Evolutionary conservation across 2,888 invertebrate genomes (phyloP).

Genomic region (Spatulosminthurus flaviceps): DNA sequence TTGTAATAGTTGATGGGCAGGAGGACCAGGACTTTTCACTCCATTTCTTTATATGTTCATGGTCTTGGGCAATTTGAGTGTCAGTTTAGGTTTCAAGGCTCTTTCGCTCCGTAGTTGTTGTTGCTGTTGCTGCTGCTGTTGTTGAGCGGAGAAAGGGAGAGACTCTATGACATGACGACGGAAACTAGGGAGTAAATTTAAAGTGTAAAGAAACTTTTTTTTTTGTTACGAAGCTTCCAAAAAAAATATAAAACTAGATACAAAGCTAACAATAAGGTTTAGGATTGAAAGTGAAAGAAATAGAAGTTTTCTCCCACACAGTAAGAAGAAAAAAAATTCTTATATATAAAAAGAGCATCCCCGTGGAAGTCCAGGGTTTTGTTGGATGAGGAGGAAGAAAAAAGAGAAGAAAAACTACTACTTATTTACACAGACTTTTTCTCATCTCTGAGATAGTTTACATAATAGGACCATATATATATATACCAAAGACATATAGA

Average conservation of each 20-base stretch:
- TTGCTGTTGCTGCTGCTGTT: too few relatives aligned
- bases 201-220: constrained; percentile 12
- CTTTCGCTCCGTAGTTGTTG: not conserved
- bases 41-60: constrained; percentile 33
- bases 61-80: constrained; percentile 38
- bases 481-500: too few relatives aligned
- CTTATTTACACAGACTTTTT: constrained; percentile 5
- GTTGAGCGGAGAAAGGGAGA: too few relatives aligned
- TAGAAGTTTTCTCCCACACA: not conserved
- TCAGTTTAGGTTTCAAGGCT: constrained; percentile 21
- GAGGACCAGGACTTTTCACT: constrained; percentile 31
- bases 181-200: constrained; percentile 29
- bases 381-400: constrained; percentile 13
- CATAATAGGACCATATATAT: constrained; percentile 34
- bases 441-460: constrained; percentile 38
- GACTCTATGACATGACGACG: too few relatives aligned
- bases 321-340: too few relatives aligned
- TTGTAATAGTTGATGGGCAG: not conserved
- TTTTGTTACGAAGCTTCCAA: not conserved
- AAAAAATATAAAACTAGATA: not conserved
- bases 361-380: constrained; percentile 1
- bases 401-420: not conserved
- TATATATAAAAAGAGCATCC: not conserved
- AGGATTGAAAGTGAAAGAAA: not conserved
- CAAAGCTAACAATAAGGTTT: not conserved